phyloP scores from a whole-genome alignment of 2,797 vertebrate species.

The Parotocinclus haroldoi region DNA sequence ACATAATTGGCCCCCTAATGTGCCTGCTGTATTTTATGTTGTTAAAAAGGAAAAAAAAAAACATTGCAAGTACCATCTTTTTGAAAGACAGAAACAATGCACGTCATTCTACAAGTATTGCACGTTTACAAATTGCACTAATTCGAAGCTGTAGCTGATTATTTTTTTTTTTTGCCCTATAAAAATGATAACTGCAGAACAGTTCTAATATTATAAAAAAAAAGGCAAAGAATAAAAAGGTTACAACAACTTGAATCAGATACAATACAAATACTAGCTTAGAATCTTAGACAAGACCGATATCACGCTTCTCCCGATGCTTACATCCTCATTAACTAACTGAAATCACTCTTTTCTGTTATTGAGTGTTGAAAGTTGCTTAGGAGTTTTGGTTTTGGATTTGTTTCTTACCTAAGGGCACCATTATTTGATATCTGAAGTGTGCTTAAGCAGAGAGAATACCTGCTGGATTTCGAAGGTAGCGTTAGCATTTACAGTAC shows the following conservation, averaged over 20 bases:
- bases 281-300: slow-evolving; percentile 40
- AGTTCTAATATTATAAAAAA: slow-evolving; percentile 64
- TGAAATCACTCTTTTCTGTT: too few relatives aligned
- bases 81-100: slow-evolving; percentile 59
- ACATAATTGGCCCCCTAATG: slow-evolving; percentile 55
- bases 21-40: slow-evolving; percentile 29
- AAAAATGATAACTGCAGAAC: slow-evolving; percentile 51
- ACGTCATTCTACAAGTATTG: slow-evolving; percentile 69
- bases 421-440: too few relatives aligned
- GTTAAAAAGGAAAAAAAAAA: slow-evolving; percentile 4
- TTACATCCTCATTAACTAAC: too few relatives aligned
- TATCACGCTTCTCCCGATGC: too few relatives aligned
- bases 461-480: too few relatives aligned
- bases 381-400: too few relatives aligned
- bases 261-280: slow-evolving; percentile 48
- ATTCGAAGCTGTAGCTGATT: slow-evolving; percentile 64
- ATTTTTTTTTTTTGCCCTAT: slow-evolving; percentile 43
- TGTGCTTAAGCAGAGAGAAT: not conserved
- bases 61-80: slow-evolving; percentile 50
- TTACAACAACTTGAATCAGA: slow-evolving; percentile 44
- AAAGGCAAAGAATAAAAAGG: slow-evolving; percentile 67
- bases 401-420: too few relatives aligned
- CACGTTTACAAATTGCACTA: slow-evolving; percentile 62
- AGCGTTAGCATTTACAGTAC: not conserved
- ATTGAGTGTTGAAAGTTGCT: too few relatives aligned